Evolutionary conservation across 2,888 invertebrate genomes (phyloP), one percentile per base, ranked within the genome.

Genomic region (Tholera decimalis): DNA sequence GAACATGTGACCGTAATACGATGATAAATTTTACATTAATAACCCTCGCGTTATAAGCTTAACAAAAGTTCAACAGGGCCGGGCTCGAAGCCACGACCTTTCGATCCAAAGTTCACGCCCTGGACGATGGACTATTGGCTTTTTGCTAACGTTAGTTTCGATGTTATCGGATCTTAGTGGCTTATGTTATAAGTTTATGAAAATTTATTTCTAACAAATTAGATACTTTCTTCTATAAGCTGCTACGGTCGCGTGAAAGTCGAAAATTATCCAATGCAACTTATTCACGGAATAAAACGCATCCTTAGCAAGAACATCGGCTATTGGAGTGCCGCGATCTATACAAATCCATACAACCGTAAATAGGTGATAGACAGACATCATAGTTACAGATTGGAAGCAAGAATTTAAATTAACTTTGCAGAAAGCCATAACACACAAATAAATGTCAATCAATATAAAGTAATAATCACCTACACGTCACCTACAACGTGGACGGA

Each of bases 91-190:
- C 44, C 59, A 11, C 71, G 71, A 77, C 65, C 77, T 75, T 79
- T 62, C 13, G 60, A 55, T 67, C 53, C 53, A 47, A 61, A 58
- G 79, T 74, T 78, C 60, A 78, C 57, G 54, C 79, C 73, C 65
- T 57, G 49, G 46, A 51, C 65, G 51, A 46, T 39, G 41, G 51
- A 28, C 74, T 73, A 73, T 60, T 55, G 56, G 33, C 50, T 57
- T 74, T 78, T 66, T 57, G 73, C 47, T 59, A 57, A 54, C 43
- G 51, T 66, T 77, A 60, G 59, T 74, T 77, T 72, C 43, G 33
- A 59, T 47, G 22, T 49, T 77, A 64, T 76, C 47, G 24, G 44
- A 61, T 53, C 39, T 57, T 35, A 72, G 41, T 20, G 20, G 35
- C 46, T 51, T 70, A 41, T 57, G 46, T 51, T 70, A 41, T 57